phyloP scores from a whole-genome alignment of 1,140 invertebrate species.

The Drosophila prosaltans region DNA sequence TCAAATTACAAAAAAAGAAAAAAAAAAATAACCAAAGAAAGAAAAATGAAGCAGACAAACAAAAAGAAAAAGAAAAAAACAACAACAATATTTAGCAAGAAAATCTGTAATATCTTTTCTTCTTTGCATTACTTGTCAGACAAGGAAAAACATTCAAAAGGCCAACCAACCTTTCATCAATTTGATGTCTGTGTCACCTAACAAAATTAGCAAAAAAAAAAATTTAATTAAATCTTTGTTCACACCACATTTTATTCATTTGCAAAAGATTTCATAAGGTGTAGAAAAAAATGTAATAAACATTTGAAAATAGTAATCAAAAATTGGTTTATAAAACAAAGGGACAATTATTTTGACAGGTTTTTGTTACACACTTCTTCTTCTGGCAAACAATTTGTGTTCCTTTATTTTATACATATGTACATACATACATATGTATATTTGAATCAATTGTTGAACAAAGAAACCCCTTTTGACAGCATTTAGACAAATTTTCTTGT shows the following conservation, averaged over 20 bases:
- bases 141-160: not conserved
- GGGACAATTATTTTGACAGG: too few species aligned
- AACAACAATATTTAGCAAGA: not conserved
- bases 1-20: slow-evolving; percentile 32
- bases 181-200: not conserved
- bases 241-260: too few species aligned
- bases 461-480: not conserved
- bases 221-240: too few species aligned
- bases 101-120: not conserved
- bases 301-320: too few species aligned
- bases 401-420: too few species aligned
- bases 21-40: not conserved
- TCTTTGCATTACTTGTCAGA: not conserved
- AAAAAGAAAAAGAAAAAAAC: not conserved
- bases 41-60: not conserved
- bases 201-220: too few species aligned
- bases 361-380: too few species aligned
- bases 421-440: not conserved
- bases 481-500: not conserved
- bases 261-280: too few species aligned
- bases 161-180: not conserved
- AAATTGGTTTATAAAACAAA: too few species aligned
- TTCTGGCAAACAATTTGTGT: too few species aligned
- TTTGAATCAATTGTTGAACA: not conserved
- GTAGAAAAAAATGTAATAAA: too few species aligned